Percentiles rank a stretch among this genome's conserved stretches.
phyloP scores from a whole-genome alignment of 1,140 invertebrate genomes.

The Pissodes strobi region DNA sequence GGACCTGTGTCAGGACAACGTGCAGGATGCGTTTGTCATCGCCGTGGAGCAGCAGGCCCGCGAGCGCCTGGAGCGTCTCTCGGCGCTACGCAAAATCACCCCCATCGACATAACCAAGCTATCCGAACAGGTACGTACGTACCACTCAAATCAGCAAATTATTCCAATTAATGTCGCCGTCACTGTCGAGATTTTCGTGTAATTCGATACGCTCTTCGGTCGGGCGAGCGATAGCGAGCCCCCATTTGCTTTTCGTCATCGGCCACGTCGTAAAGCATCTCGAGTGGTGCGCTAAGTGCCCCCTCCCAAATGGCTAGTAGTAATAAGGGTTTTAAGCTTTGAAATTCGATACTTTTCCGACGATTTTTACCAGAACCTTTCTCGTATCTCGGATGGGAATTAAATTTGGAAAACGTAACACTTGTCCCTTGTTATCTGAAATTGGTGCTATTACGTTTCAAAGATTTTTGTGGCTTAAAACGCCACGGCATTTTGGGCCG shows the following conservation, averaged over 20 bases:
- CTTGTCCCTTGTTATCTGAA: too few relatives aligned
- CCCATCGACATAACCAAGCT: slow-evolving; percentile 95
- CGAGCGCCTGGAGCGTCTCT: slow-evolving; percentile 86
- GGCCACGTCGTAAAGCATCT: neutral
- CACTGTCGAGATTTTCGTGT: slow-evolving; percentile 2
- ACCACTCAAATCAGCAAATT: too few relatives aligned
- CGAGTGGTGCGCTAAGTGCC: slow-evolving; percentile 8
- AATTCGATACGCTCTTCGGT: slow-evolving; percentile 7
- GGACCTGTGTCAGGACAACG: slow-evolving; percentile 73
- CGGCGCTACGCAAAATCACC: slow-evolving; percentile 87
- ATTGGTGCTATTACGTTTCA: too few relatives aligned
- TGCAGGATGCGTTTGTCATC: slow-evolving; percentile 97
- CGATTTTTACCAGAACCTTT: neutral
- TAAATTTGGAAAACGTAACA: too few relatives aligned
- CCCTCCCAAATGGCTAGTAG: neutral
- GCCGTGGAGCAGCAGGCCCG: slow-evolving; percentile 92
- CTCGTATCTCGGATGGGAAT: too few relatives aligned
- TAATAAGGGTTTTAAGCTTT: slow-evolving; percentile 5
- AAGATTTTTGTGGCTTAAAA: too few relatives aligned
- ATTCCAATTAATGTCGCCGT: neutral
- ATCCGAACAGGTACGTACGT: slow-evolving; percentile 84
- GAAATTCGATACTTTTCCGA: slow-evolving; percentile 2
- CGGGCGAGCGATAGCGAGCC: neutral
- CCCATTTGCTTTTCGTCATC: slow-evolving; percentile 1
- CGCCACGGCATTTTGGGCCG: too few relatives aligned